Percentiles rank a stretch among this genome's conserved stretches.
These are phyloP conservation scores for Frankliniella fusca DNA, from an alignment of 2,888 invertebrate genomes.

Conservation along the genomic window DNA sequence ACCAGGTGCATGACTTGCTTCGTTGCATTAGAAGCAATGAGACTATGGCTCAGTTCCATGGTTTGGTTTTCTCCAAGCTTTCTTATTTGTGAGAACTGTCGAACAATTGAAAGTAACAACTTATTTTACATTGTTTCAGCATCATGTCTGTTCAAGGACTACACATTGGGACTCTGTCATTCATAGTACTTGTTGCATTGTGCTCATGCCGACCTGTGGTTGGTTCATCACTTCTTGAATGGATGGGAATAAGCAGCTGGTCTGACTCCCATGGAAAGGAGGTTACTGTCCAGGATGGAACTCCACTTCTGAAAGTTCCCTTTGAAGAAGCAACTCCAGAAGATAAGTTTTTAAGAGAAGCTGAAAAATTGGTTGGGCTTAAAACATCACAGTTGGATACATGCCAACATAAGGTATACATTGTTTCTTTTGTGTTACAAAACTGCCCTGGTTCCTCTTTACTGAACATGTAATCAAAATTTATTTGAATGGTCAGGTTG, in stretches of 20 bases:
- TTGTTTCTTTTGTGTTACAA: constrained; percentile 31
- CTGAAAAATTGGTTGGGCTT: constrained; percentile 55
- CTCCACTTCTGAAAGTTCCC: constrained; percentile 44
- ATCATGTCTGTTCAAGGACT: not conserved
- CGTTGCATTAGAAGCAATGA: not conserved
- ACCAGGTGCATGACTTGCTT: not conserved
- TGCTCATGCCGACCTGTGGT: constrained; percentile 5
- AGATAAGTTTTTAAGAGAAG: constrained; percentile 61
- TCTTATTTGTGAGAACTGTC: not conserved
- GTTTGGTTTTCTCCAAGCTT: not conserved
- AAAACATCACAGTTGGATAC: constrained; percentile 57
- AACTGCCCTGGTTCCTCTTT: constrained; percentile 27
- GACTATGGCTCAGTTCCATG: not conserved
- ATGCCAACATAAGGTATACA: constrained; percentile 58
- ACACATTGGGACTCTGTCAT: not conserved
- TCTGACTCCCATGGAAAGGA: constrained; percentile 24
- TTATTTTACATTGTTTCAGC: not conserved
- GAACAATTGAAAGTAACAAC: not conserved
- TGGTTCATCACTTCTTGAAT: constrained; percentile 7
- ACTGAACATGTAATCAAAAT: not conserved
- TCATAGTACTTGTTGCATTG: not conserved
- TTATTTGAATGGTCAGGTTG: constrained; percentile 49
- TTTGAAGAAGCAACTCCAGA: constrained; percentile 56
- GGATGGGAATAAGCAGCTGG: constrained; percentile 34
- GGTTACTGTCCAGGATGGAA: constrained; percentile 26